Percentiles rank a stretch among this genome's conserved stretches.
Conservation (phyloP, 2,113 vertebrate species). For the Symphodus melops region DNA sequence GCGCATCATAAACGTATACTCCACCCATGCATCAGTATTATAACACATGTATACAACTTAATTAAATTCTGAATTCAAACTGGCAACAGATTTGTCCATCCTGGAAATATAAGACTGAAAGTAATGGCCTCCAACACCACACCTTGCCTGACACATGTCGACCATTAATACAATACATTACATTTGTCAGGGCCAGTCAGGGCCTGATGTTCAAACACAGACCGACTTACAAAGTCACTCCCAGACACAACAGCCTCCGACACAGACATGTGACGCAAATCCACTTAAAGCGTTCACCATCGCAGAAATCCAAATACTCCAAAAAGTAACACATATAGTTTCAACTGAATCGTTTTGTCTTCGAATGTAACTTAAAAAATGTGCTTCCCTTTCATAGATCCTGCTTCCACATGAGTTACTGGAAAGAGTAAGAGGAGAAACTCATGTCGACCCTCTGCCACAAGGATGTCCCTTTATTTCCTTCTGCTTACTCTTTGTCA, state of each 20-base stretch:
- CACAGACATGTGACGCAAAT: slow-evolving; percentile 34
- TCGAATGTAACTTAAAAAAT: too few species aligned
- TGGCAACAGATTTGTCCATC: too few species aligned
- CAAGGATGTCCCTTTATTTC: neutral
- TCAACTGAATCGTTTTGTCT: neutral
- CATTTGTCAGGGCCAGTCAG: slow-evolving; percentile 49
- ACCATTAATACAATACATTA: too few species aligned
- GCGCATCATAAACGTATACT: neutral
- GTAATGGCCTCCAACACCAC: too few species aligned
- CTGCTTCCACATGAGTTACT: too few species aligned
- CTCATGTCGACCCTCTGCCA: neutral
- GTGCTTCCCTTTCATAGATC: too few species aligned
- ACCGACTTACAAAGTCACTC: too few species aligned
- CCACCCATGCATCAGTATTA: neutral
- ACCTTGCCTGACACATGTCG: too few species aligned
- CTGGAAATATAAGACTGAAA: too few species aligned
- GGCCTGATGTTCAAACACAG: slow-evolving; percentile 57
- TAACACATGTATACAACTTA: too few species aligned
- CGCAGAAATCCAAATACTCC: neutral
- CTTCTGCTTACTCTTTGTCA: slow-evolving; percentile 3
- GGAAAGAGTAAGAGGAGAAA: neutral
- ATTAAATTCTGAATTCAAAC: too few species aligned
- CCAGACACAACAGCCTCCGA: slow-evolving; percentile 10
- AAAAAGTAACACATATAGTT: neutral
- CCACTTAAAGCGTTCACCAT: too few species aligned